A percentile compares a stretch with the other conserved stretches of the same genome.
These are phyloP conservation scores for Lepidurus apus DNA, from an alignment of 1,140 invertebrate genomes.

Conservation along the genomic window DNA sequence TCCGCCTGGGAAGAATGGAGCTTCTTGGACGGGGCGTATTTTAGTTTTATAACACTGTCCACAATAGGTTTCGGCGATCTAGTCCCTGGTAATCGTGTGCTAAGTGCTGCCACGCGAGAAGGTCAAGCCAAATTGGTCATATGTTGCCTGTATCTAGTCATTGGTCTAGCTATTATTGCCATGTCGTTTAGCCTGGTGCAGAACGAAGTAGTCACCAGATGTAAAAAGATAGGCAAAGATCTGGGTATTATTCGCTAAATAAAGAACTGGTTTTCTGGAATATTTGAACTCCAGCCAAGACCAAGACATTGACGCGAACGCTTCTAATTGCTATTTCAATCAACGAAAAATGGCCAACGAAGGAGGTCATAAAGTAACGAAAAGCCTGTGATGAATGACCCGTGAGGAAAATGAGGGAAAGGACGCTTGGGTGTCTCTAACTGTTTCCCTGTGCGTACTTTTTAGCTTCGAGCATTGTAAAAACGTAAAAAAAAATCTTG, in stretches of 20 bases:
- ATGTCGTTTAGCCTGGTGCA: slow-evolving; percentile 91
- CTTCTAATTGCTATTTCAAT: too few species aligned
- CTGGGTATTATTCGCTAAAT: slow-evolving; percentile 29
- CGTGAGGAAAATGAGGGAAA: too few species aligned
- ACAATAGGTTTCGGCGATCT: slow-evolving; percentile 74
- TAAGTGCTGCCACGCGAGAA: slow-evolving; percentile 46
- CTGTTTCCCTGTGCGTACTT: too few species aligned
- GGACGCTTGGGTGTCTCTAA: too few species aligned
- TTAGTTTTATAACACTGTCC: slow-evolving; percentile 83
- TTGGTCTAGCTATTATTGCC: slow-evolving; percentile 81
- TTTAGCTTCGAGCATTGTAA: neutral
- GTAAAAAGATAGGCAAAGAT: slow-evolving; percentile 26
- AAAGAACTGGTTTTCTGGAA: neutral
- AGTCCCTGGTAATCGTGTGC: slow-evolving; percentile 61
- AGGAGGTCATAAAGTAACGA: neutral
- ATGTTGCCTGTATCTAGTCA: slow-evolving; percentile 76
- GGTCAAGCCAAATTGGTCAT: slow-evolving; percentile 65
- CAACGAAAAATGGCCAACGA: neutral
- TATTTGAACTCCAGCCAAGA: too few species aligned
- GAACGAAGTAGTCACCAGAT: slow-evolving; percentile 64
- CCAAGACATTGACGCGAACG: too few species aligned
- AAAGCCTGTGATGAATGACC: neutral
- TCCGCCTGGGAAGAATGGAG: slow-evolving; percentile 75
- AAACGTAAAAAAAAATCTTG: neutral
- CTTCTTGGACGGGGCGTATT: slow-evolving; percentile 87